Percentiles rank a stretch among this genome's conserved stretches.
These are phyloP conservation scores for Coendou prehensilis DNA, from an alignment of 2,797 vertebrate species.

Conservation along the genomic window DNA sequence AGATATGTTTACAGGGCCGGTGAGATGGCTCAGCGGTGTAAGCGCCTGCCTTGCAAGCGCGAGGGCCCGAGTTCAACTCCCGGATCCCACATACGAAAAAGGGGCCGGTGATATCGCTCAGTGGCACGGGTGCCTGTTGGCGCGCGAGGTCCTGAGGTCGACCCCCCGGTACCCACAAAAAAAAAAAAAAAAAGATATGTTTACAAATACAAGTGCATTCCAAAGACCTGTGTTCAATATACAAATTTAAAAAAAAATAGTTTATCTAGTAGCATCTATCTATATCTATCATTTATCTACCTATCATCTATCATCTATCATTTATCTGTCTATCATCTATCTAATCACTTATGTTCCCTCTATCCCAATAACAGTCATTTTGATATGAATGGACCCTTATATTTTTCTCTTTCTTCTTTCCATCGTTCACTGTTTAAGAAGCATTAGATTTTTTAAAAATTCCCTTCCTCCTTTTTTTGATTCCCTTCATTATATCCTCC, in stretches of 20 bases:
- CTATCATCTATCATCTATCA: too few species aligned
- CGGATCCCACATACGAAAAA: too few species aligned
- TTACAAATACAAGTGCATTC: neutral
- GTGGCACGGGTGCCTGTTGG: too few species aligned
- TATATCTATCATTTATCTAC: neutral
- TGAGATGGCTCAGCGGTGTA: too few species aligned
- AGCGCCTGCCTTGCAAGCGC: too few species aligned
- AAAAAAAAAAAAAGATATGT: too few species aligned
- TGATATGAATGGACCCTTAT: neutral
- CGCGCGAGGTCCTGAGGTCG: too few species aligned
- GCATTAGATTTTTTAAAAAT: neutral
- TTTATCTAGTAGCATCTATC: neutral
- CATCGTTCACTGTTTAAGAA: neutral
- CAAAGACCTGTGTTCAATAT: neutral
- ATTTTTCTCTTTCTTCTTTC: neutral
- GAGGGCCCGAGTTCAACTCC: too few species aligned
- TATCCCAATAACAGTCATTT: neutral
- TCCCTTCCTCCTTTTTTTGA: neutral
- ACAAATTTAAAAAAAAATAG: neutral
- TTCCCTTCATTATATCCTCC: neutral
- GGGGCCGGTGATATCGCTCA: too few species aligned
- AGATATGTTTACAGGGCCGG: neutral
- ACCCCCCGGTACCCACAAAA: too few species aligned
- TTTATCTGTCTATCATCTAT: neutral
- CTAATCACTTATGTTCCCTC: neutral